Evolutionary conservation across 2,888 invertebrate genomes (phyloP).

Genomic region (Omphaloscelis lunosa): DNA sequence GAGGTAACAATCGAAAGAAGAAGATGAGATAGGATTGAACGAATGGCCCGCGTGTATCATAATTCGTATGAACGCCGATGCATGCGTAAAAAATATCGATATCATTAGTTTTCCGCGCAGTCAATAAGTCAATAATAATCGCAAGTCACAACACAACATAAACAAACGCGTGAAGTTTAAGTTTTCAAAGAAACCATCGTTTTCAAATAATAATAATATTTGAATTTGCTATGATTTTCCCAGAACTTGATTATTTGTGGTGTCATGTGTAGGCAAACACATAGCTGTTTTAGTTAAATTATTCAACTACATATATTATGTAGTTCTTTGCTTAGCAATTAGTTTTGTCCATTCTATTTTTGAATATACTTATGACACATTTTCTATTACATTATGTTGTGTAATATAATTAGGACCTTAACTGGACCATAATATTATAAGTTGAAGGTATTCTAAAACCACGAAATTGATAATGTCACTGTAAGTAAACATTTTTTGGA

Average conservation of each 20-base stretch:
- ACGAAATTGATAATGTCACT: background rate
- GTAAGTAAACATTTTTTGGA: background rate
- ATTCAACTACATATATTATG: background rate
- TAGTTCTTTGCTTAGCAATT: slow-evolving; percentile 1
- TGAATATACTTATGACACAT: background rate
- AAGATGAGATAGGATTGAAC: background rate
- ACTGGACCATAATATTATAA: background rate
- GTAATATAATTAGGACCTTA: slow-evolving; percentile 1
- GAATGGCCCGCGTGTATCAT: background rate
- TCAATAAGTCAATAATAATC: too few species aligned
- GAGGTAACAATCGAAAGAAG: background rate
- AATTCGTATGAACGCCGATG: background rate
- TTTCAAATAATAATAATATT: background rate
- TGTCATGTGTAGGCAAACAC: background rate
- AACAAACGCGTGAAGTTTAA: slow-evolving; percentile 22
- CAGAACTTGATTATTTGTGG: background rate
- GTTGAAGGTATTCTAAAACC: background rate
- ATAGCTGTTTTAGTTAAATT: background rate
- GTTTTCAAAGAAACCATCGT: slow-evolving; percentile 11
- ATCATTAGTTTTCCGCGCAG: background rate
- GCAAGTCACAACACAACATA: slow-evolving; percentile 1
- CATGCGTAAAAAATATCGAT: background rate
- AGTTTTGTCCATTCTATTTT: background rate
- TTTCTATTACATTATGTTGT: slow-evolving; percentile 13
- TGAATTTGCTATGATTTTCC: background rate